A percentile compares a stretch with the other conserved stretches of the same genome.
These are phyloP conservation scores for Eucera pruinosa DNA, from an alignment of 2,888 invertebrate genomes.

Conservation along the genomic window DNA sequence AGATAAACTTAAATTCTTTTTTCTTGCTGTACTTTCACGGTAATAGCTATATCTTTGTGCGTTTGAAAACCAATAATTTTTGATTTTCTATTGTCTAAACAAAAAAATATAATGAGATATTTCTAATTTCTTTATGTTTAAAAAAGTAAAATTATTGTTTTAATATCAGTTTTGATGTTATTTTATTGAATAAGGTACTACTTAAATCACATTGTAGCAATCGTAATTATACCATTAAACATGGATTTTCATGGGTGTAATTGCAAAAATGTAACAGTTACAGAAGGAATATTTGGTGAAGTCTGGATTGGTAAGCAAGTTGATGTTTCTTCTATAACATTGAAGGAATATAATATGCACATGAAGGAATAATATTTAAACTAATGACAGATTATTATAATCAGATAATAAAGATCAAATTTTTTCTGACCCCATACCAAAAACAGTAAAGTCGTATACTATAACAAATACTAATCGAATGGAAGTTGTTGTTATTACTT, in stretches of 20 bases:
- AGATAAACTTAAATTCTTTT: slow-evolving; percentile 34
- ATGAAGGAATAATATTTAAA: slow-evolving; percentile 10
- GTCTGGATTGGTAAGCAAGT: slow-evolving; percentile 61
- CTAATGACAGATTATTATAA: slow-evolving; percentile 20
- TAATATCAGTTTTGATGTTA: slow-evolving; percentile 15
- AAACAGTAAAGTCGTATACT: slow-evolving; percentile 84
- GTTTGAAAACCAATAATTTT: neutral
- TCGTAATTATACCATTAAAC: slow-evolving; percentile 10
- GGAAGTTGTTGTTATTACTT: slow-evolving; percentile 88
- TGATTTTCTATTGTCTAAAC: slow-evolving; percentile 51
- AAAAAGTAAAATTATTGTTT: slow-evolving; percentile 38
- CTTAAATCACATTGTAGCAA: neutral
- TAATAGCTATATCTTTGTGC: neutral
- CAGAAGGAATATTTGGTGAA: slow-evolving; percentile 76
- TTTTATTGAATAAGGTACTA: neutral
- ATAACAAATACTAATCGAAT: slow-evolving; percentile 89
- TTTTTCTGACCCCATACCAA: slow-evolving; percentile 30
- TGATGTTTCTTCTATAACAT: neutral
- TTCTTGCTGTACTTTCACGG: slow-evolving; percentile 20
- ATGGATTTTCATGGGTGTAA: slow-evolving; percentile 66
- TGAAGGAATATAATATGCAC: neutral
- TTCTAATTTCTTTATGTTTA: slow-evolving; percentile 19
- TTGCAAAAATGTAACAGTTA: slow-evolving; percentile 72
- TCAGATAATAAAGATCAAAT: slow-evolving; percentile 39
- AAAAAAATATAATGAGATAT: slow-evolving; percentile 5